phyloP scores from a whole-genome alignment of 2,888 invertebrate genomes.

The Caradrina clavipalpis region DNA sequence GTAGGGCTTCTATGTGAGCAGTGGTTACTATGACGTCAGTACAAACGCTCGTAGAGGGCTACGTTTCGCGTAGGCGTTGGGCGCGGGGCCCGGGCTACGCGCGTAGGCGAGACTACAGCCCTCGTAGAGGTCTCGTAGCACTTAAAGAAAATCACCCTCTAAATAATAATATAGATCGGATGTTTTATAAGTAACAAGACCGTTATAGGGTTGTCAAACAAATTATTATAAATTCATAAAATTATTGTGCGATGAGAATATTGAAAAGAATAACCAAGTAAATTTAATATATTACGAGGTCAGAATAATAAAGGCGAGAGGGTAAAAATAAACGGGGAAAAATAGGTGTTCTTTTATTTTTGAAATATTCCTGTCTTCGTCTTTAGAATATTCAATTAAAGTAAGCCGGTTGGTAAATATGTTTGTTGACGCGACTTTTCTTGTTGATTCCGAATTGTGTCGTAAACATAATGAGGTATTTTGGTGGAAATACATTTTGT shows the following conservation, averaged over 20 bases:
- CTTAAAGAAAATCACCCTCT: constrained; percentile 51
- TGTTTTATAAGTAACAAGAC: constrained; percentile 25
- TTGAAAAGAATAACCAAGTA: constrained; percentile 58
- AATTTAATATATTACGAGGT: constrained; percentile 63
- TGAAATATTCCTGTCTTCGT: constrained; percentile 2
- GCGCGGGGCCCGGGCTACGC: constrained; percentile 62
- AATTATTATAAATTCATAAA: constrained; percentile 49
- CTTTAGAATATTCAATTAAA: constrained; percentile 44
- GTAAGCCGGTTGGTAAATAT: constrained; percentile 35
- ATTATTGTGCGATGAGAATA: constrained; percentile 37
- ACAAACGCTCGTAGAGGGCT: constrained; percentile 54
- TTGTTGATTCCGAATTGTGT: constrained; percentile 24
- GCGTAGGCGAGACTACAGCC: constrained; percentile 64
- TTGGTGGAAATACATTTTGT: constrained; percentile 28
- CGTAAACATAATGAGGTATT: constrained; percentile 22
- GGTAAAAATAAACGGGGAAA: constrained; percentile 37
- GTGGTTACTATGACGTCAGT: constrained; percentile 54
- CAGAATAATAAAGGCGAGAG: constrained; percentile 50
- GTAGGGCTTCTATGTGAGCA: constrained; percentile 43
- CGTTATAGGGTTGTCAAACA: constrained; percentile 27
- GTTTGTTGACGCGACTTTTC: constrained; percentile 15
- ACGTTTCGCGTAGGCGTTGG: constrained; percentile 64
- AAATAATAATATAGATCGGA: constrained; percentile 67
- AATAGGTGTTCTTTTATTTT: constrained; percentile 18
- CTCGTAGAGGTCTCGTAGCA: constrained; percentile 62